Evolutionary conservation across 2,888 invertebrate species (phyloP).

Genomic region (Ephialtes manifestator): DNA sequence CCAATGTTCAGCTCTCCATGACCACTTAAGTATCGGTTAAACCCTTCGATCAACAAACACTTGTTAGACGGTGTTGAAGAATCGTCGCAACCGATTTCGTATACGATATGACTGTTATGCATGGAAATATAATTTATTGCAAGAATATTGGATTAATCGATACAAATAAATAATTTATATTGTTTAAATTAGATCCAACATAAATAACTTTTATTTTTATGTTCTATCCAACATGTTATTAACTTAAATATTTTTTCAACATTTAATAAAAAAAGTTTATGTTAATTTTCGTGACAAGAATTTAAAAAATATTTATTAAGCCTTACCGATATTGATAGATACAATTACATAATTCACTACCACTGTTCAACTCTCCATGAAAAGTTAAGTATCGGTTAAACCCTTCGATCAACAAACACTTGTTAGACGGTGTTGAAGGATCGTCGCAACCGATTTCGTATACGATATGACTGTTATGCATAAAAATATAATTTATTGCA

Average conservation of each 20-base stretch:
- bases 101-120: constrained; percentile 52
- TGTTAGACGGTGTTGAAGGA: neutral
- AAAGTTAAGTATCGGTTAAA: neutral
- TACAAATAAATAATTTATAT: no score
- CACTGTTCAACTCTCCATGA: neutral
- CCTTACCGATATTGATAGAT: neutral
- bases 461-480: constrained; percentile 52
- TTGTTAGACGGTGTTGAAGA: neutral
- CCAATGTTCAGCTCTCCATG: neutral
- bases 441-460: constrained; percentile 25
- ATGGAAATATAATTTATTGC: no score
- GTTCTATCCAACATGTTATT: no score
- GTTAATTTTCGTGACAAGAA: no score
- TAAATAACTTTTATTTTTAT: no score
- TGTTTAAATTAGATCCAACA: no score
- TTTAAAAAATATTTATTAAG: neutral
- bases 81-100: constrained; percentile 17
- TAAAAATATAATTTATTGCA: no score
- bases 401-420: constrained; percentile 34
- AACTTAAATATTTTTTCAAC: no score
- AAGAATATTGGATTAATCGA: no score
- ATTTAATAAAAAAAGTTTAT: neutral
- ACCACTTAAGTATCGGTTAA: neutral
- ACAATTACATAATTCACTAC: neutral
- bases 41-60: constrained; percentile 32